phyloP scores from a whole-genome alignment of 2,113 vertebrate species.

The Nannobrachium achirus region DNA sequence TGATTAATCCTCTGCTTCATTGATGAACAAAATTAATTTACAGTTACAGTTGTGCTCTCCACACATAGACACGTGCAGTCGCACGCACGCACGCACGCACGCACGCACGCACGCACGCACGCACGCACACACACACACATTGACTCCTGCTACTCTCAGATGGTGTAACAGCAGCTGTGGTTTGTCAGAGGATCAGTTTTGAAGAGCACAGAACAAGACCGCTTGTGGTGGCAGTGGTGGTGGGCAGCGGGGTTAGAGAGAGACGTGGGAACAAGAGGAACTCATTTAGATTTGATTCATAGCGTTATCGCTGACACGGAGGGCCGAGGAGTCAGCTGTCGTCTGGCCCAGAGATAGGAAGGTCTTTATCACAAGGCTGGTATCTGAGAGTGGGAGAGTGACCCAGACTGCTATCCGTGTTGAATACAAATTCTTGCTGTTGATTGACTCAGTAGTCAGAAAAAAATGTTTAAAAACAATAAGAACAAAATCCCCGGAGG shows the following conservation, averaged over 20 bases:
- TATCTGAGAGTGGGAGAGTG: slow-evolving; percentile 27
- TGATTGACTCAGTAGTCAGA: slow-evolving; percentile 59
- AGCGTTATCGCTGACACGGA: slow-evolving; percentile 53
- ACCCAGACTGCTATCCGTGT: slow-evolving; percentile 41
- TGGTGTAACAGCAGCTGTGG: slow-evolving; percentile 27
- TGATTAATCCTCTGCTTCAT: slow-evolving; percentile 1
- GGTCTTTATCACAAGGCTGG: slow-evolving; percentile 48
- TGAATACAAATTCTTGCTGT: slow-evolving; percentile 46
- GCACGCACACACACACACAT: neutral
- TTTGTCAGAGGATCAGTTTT: slow-evolving; percentile 26
- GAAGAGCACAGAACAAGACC: slow-evolving; percentile 15
- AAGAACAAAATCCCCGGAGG: neutral
- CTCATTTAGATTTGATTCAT: slow-evolving; percentile 49
- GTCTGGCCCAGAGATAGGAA: slow-evolving; percentile 57
- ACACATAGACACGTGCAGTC: too few relatives aligned
- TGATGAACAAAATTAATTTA: neutral
- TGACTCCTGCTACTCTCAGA: neutral
- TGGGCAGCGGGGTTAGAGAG: slow-evolving; percentile 3
- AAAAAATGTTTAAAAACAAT: slow-evolving; percentile 62
- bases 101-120: too few relatives aligned
- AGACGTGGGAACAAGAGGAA: slow-evolving; percentile 50
- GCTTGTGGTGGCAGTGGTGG: slow-evolving; percentile 16
- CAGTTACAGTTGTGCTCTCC: neutral
- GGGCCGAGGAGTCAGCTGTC: slow-evolving; percentile 49
- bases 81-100: too few relatives aligned